phyloP scores from a whole-genome alignment of 1,140 invertebrate species.

The Trichogramma pretiosum region DNA sequence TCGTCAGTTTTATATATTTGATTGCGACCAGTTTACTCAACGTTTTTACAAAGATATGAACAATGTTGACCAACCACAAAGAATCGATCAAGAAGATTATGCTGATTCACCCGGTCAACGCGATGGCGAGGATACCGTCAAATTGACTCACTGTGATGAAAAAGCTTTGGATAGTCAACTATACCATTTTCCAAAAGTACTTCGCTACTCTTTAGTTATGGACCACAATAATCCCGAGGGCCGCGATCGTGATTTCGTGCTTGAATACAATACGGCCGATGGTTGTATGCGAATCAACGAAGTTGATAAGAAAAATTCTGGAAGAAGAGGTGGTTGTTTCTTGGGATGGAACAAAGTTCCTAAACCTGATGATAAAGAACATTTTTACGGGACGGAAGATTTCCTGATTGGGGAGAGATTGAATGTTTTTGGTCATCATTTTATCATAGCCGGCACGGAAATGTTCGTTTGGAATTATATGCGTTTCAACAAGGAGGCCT shows the following conservation, averaged over 20 bases:
- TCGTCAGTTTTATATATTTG: constrained; percentile 63
- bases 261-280: constrained; percentile 58
- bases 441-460: constrained; percentile 59
- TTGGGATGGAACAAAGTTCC: constrained; percentile 57
- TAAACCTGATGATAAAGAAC: constrained; percentile 51
- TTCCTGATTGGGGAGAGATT: constrained; percentile 59
- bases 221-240: constrained; percentile 62
- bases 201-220: constrained; percentile 57
- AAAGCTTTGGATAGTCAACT: constrained; percentile 53
- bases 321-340: constrained; percentile 62
- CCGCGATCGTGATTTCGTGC: constrained; percentile 52
- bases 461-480: constrained; percentile 62
- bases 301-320: constrained; percentile 55
- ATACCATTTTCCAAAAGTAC: constrained; percentile 52
- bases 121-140: too few relatives aligned
- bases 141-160: constrained; percentile 57
- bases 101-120: too few relatives aligned
- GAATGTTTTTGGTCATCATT: constrained; percentile 56
- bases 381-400: constrained; percentile 59
- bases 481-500: constrained; percentile 59
- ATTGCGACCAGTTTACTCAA: constrained; percentile 73
- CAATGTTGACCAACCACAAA: constrained; percentile 39
- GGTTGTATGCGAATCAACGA: constrained; percentile 56
- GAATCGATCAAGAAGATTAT: neutral
- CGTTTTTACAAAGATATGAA: constrained; percentile 55